Percentiles rank a stretch among this genome's conserved stretches.
phyloP scores from a whole-genome alignment of 2,888 invertebrate genomes.

The Ryuthela nishihirai region DNA sequence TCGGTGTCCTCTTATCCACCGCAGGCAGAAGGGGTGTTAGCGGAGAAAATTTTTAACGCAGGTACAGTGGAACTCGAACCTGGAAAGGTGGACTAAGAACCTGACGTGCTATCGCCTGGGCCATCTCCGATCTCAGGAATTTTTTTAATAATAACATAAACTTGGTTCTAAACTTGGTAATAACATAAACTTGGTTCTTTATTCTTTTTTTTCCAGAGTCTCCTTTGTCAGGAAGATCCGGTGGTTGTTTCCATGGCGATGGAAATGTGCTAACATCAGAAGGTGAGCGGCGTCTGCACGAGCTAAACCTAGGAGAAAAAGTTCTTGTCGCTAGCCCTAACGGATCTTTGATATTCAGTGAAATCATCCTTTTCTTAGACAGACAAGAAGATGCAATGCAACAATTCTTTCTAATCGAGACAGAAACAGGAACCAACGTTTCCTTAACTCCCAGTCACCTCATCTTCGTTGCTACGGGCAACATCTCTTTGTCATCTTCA shows the following conservation, averaged over 20 bases:
- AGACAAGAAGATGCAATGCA: slow-evolving; percentile 62
- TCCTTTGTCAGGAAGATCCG: slow-evolving; percentile 75
- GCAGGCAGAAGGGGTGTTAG: too few relatives aligned
- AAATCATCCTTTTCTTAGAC: slow-evolving; percentile 86
- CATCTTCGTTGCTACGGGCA: slow-evolving; percentile 55
- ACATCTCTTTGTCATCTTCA: too few relatives aligned
- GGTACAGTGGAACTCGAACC: too few relatives aligned
- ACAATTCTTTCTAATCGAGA: slow-evolving; percentile 54
- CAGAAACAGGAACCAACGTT: slow-evolving; percentile 69
- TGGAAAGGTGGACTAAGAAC: too few relatives aligned
- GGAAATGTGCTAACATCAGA: slow-evolving; percentile 66
- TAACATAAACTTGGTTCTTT: not conserved
- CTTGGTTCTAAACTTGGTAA: not conserved
- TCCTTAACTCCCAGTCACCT: slow-evolving; percentile 84
- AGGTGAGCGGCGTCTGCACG: slow-evolving; percentile 61
- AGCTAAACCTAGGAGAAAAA: slow-evolving; percentile 70
- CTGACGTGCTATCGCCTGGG: too few relatives aligned
- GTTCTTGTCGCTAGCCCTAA: slow-evolving; percentile 66
- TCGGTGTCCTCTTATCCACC: too few relatives aligned
- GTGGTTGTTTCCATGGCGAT: slow-evolving; percentile 84
- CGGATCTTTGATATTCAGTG: slow-evolving; percentile 68
- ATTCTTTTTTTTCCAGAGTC: slow-evolving; percentile 67
- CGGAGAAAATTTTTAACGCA: too few relatives aligned
- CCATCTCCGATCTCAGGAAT: not conserved
- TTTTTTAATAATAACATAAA: not conserved